These are phyloP conservation scores for Macaria notata DNA, from an alignment of 2,888 invertebrate genomes.

Conservation along the genomic window DNA sequence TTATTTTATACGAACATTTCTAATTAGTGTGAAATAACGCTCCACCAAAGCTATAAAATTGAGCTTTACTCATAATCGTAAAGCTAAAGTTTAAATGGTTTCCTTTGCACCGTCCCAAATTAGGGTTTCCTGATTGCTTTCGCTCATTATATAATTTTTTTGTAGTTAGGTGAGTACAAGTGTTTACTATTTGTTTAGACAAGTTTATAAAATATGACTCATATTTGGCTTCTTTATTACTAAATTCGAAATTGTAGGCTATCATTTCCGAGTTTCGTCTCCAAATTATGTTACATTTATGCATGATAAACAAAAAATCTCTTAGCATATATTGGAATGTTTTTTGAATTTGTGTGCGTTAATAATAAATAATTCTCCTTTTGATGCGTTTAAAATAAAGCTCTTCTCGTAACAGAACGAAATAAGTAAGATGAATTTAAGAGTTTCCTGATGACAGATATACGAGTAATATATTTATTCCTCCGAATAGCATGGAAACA, in stretches of 20 bases:
- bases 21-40: conserved; percentile 5
- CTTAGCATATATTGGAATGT: not conserved
- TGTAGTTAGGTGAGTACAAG: no score
- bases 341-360: not conserved
- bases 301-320: conserved; percentile 5
- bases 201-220: no score
- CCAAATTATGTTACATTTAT: not conserved
- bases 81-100: conserved; percentile 26
- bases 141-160: no score
- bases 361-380: conserved; percentile 5
- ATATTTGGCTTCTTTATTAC: no score
- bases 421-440: not conserved
- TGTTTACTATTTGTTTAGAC: no score
- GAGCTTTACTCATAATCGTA: conserved; percentile 21
- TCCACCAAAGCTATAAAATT: conserved; percentile 19
- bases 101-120: conserved; percentile 20
- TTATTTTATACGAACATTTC: no score
- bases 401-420: not conserved
- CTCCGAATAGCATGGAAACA: not conserved
- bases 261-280: no score
- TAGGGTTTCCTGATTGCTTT: conserved; percentile 7
- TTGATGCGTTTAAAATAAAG: conserved; percentile 5
- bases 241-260: no score
- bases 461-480: conserved; percentile 3
- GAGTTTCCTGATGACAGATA: not conserved